Conservation (phyloP, 2,888 invertebrate genomes). For the Epicampocera succincta region DNA sequence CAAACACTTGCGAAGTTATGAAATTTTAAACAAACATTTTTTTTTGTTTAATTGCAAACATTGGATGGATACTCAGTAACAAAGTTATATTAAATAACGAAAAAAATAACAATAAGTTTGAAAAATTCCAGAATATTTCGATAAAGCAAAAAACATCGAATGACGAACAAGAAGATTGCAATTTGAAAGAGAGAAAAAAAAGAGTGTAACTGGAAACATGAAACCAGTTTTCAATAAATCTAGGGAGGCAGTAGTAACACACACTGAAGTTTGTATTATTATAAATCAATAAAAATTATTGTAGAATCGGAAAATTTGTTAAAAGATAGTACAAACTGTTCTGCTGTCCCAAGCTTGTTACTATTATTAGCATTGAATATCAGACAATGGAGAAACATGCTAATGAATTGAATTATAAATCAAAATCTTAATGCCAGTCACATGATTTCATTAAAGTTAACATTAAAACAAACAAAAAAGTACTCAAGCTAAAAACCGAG, state of each 20-base stretch:
- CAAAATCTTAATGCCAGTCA: constrained; percentile 30
- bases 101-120: no score
- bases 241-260: background rate
- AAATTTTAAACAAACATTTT: no score
- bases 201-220: background rate
- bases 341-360: background rate
- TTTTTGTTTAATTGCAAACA: no score
- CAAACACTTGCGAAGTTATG: no score
- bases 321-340: background rate
- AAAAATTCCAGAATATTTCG: background rate
- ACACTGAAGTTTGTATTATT: background rate
- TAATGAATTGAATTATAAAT: constrained; percentile 29
- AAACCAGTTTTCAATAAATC: constrained; percentile 60
- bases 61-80: no score
- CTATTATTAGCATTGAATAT: background rate
- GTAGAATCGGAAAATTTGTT: constrained; percentile 16
- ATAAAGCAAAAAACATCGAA: constrained; percentile 5
- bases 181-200: background rate
- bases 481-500: constrained; percentile 4
- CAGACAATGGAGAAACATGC: background rate
- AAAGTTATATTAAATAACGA: no score
- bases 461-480: constrained; percentile 23
- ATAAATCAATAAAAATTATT: constrained; percentile 37
- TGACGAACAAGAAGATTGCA: background rate
- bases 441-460: constrained; percentile 41